Evolutionary conservation across 2,797 vertebrate genomes (phyloP).

Genomic region (Brachymystax lenok): DNA sequence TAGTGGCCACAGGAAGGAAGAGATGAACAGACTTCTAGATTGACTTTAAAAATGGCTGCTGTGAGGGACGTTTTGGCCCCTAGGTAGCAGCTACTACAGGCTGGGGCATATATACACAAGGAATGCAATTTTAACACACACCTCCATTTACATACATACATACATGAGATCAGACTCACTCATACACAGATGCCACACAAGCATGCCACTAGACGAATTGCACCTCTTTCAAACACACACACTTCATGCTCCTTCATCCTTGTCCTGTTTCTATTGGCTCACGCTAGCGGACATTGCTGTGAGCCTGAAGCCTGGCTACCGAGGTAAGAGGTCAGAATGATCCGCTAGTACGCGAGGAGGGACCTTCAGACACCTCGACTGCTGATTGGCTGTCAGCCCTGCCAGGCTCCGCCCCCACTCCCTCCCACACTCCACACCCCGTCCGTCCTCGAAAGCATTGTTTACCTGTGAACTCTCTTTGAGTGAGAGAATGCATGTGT

Average conservation of each 20-base stretch:
- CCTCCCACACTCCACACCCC: constrained; percentile 26
- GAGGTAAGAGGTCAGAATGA: constrained; percentile 75
- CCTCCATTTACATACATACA: constrained; percentile 36
- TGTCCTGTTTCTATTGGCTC: constrained; percentile 33
- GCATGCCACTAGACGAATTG: constrained; percentile 11
- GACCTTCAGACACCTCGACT: constrained; percentile 51
- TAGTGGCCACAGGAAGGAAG: constrained; percentile 23
- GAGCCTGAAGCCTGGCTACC: constrained; percentile 21
- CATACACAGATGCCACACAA: constrained; percentile 22
- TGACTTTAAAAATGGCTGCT: constrained; percentile 40
- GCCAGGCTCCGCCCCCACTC: not conserved
- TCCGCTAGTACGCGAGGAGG: constrained; percentile 68
- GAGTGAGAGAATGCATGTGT: constrained; percentile 8
- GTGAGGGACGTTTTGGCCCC: constrained; percentile 30
- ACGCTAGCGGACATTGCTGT: constrained; percentile 10
- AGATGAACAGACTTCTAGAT: constrained; percentile 34
- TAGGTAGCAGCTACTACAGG: not conserved
- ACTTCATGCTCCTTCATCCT: constrained; percentile 49
- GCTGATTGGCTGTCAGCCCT: constrained; percentile 30
- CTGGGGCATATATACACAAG: constrained; percentile 7
- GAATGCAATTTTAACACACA: constrained; percentile 59
- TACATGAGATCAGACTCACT: constrained; percentile 34
- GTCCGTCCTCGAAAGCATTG: constrained; percentile 54
- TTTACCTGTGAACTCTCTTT: constrained; percentile 63
- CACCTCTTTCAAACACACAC: constrained; percentile 18